Evolutionary conservation across 2,113 vertebrate species (phyloP), one percentile per base, ranked within the genome.

Genomic region (Nipponia nippon): DNA sequence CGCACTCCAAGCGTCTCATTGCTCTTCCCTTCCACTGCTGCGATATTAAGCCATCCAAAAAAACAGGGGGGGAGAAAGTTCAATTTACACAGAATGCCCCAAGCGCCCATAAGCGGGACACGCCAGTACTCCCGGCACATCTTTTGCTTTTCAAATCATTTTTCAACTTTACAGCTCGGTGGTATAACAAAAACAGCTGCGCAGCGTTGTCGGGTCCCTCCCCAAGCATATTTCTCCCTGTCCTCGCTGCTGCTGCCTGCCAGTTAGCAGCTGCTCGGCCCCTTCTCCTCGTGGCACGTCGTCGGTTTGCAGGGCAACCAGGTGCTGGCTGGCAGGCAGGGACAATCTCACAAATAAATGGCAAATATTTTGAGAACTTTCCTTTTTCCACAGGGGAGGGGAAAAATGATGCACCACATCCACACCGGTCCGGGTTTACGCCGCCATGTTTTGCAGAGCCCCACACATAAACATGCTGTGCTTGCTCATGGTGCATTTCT

Each of bases 131-230:
- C 89, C 66, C 11, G 0, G 50, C 30, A 65, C 91, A 93, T 89
- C 93, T 50, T 46, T 93, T 75, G 66, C 81, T 93, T 96, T 96
- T 89, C 58, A 95, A 97, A 73, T 77, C 0, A 42, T 85, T 70
- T 91, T 98, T 96, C 83, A 92, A 66, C 79, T 83, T 95, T 73
- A 91, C 76, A 95, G 70, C 32, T 93, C 7, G 1, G 66, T 78
- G 67, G 83, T 94, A 93, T 80, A 95, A 95, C 49, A 97, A 97
- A 97, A 97, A 61, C 92, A 97, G 97, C 95, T 96, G 94, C 26
- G 3, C 73, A 18, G 22, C 15, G 1, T 40, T 42, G 71, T 78
- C 30, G 4, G 62, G 21, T 87, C 38, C 52, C 63, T 85, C 83
- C 59, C 16, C 20, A 4, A 78, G 26, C n/a, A 32, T 47, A 7